These are phyloP conservation scores for Drosophila micromelanica DNA, from an alignment of 1,140 invertebrate species.

Conservation along the genomic window DNA sequence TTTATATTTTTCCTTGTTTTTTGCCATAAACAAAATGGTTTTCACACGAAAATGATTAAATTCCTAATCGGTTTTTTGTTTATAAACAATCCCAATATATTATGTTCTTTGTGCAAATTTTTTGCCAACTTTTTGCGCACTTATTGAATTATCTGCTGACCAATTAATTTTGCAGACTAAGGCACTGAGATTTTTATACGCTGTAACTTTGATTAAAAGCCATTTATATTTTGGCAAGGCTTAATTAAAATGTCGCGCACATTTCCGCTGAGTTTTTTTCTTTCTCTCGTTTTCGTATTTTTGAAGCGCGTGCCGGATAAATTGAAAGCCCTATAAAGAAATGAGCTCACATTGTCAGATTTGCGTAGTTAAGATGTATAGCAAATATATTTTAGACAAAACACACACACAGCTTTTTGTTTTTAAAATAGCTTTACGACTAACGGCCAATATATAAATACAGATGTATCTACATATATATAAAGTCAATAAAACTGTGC, in stretches of 20 bases:
- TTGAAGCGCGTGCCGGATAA: conserved; percentile 55
- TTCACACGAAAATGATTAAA: conserved; percentile 13
- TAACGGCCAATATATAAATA: background rate
- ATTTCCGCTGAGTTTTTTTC: conserved; percentile 60
- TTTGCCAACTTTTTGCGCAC: background rate
- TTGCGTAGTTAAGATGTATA: background rate
- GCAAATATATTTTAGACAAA: background rate
- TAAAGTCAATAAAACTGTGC: background rate
- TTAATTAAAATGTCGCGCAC: conserved; percentile 81
- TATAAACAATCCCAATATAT: conserved; percentile 30
- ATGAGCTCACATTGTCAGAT: conserved; percentile 1
- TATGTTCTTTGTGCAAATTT: background rate
- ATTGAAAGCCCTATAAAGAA: conserved; percentile 18
- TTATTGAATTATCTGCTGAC: conserved; percentile 9
- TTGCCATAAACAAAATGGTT: conserved; percentile 23
- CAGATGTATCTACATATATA: background rate
- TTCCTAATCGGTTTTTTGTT: conserved; percentile 14
- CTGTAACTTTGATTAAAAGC: conserved; percentile 64
- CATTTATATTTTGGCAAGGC: conserved; percentile 65
- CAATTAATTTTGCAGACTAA: conserved; percentile 18
- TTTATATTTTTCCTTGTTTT: conserved; percentile 6
- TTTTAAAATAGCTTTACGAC: conserved; percentile 18
- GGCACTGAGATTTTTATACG: conserved; percentile 48
- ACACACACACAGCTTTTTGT: background rate
- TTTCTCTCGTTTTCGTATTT: background rate